Conservation (phyloP, 2,113 vertebrate species). For the Tupaia chinensis region DNA sequence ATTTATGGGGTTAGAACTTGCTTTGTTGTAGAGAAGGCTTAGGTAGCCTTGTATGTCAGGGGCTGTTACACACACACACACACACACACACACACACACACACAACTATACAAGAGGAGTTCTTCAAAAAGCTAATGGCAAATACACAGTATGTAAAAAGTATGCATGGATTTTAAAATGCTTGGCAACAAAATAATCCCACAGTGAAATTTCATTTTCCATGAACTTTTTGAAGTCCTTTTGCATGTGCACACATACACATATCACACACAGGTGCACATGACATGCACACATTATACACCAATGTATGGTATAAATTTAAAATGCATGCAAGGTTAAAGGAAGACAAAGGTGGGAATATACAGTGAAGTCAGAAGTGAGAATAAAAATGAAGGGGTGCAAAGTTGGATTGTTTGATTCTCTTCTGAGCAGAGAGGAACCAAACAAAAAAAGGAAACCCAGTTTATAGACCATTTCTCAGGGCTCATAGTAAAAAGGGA, state of each 20-base stretch:
- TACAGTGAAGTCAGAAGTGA: background rate
- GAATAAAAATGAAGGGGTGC: background rate
- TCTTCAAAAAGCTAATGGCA: no score
- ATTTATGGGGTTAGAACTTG: conserved; percentile 31
- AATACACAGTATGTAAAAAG: no score
- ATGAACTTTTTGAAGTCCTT: no score
- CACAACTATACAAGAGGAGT: no score
- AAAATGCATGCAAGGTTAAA: background rate
- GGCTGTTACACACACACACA: no score
- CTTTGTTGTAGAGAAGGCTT: conserved; percentile 3
- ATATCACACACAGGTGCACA: background rate
- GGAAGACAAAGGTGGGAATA: background rate
- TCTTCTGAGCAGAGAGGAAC: background rate
- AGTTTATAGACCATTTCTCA: background rate
- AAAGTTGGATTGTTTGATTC: background rate
- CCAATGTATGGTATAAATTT: background rate
- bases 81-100: no score
- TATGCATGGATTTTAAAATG: no score
- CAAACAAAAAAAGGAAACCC: background rate
- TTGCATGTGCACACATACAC: background rate
- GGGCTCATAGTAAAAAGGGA: background rate
- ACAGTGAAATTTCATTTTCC: no score
- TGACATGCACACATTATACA: background rate
- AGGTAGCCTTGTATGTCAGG: background rate
- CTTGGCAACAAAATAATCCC: no score